Percentiles rank a stretch among this genome's conserved stretches.
Conservation (phyloP, 2,797 vertebrate genomes). For the Girardinus metallicus region DNA sequence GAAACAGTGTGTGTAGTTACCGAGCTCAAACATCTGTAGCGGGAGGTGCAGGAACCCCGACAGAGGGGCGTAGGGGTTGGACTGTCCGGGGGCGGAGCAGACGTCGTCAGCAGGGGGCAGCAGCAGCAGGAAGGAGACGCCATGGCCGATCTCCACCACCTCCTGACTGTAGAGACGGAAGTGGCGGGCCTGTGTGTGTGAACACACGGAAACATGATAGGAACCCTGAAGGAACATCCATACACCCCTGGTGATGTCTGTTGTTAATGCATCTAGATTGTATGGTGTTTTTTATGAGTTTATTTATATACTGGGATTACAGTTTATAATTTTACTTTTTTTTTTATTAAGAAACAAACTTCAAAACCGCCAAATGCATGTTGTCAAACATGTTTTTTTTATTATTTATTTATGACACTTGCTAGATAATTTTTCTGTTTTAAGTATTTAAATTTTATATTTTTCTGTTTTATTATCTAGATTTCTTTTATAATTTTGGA, state of each 20-base stretch:
- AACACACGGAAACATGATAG: background rate
- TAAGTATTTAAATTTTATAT: background rate
- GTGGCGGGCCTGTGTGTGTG: constrained; percentile 86
- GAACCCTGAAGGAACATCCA: background rate
- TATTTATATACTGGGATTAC: background rate
- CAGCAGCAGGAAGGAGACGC: constrained; percentile 98
- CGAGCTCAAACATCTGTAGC: constrained; percentile 99
- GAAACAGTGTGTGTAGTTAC: constrained; percentile 75
- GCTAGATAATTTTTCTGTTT: background rate
- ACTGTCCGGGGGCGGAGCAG: constrained; percentile 97
- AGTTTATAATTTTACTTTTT: background rate
- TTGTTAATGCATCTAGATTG: background rate
- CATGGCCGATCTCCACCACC: constrained; percentile 96
- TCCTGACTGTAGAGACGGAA: constrained; percentile 98
- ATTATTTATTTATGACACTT: background rate
- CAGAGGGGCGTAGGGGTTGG: constrained; percentile 93
- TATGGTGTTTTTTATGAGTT: background rate
- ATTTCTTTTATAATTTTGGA: background rate
- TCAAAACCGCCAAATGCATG: background rate
- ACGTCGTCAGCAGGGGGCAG: constrained; percentile 95
- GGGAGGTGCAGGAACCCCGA: constrained; percentile 97
- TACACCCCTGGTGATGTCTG: background rate
- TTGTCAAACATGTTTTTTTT: background rate
- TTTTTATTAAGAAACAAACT: background rate
- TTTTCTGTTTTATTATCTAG: background rate